phyloP scores from a whole-genome alignment of 2,888 invertebrate species.

The Eupithecia abbreviata region DNA sequence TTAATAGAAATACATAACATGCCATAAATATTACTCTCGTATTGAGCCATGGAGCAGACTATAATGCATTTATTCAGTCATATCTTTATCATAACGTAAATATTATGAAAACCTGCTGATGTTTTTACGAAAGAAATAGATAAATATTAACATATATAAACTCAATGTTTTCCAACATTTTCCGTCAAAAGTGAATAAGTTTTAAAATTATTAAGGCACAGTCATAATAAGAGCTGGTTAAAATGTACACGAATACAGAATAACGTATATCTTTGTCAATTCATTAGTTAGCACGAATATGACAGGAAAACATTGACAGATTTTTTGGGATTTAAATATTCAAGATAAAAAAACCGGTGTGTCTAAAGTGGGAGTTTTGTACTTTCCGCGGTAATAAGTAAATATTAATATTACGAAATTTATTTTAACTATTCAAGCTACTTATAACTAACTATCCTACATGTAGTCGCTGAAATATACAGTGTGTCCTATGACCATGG shows the following conservation, averaged over 20 bases:
- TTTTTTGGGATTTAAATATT: neutral
- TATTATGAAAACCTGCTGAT: neutral
- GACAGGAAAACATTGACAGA: slow-evolving; percentile 27
- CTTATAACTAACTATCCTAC: slow-evolving; percentile 32
- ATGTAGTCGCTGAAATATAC: neutral
- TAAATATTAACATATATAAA: neutral
- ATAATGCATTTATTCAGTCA: slow-evolving; percentile 43
- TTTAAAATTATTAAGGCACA: slow-evolving; percentile 37
- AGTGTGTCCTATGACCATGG: neutral
- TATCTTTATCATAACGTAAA: slow-evolving; percentile 13
- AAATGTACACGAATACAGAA: slow-evolving; percentile 4
- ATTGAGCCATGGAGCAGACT: slow-evolving; percentile 54
- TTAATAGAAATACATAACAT: slow-evolving; percentile 32
- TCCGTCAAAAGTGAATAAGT: neutral
- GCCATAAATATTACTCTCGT: slow-evolving; percentile 27
- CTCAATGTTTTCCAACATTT: slow-evolving; percentile 24
- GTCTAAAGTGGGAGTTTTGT: slow-evolving; percentile 26
- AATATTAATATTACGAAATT: slow-evolving; percentile 22
- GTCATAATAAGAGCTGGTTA: slow-evolving; percentile 14
- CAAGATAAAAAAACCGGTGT: slow-evolving; percentile 5
- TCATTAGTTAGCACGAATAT: slow-evolving; percentile 10
- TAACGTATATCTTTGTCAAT: slow-evolving; percentile 2
- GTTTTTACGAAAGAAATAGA: neutral
- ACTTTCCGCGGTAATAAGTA: slow-evolving; percentile 23
- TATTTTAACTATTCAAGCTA: slow-evolving; percentile 26